Conservation (phyloP, 2,797 vertebrate genomes). For the Pangasius macronema region DNA sequence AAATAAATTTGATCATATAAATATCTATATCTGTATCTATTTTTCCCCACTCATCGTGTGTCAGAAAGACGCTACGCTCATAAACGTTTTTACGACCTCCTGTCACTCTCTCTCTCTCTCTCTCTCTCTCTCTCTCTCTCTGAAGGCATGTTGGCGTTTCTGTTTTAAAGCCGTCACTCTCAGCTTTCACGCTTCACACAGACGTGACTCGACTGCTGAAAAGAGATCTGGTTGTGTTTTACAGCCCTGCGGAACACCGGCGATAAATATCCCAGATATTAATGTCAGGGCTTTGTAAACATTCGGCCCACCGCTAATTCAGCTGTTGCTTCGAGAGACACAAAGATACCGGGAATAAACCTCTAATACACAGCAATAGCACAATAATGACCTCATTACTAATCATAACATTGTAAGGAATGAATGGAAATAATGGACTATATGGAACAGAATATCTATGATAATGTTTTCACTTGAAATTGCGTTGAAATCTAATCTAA, state of each 20-base stretch:
- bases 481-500: not conserved
- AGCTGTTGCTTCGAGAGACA: not conserved
- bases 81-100: not conserved
- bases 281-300: constrained; percentile 38
- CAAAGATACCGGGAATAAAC: not conserved
- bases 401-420: not conserved
- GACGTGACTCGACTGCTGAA: not conserved
- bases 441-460: not conserved
- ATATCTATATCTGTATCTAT: not conserved
- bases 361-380: not conserved
- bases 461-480: not conserved
- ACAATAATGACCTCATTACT: not conserved
- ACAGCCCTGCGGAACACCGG: not conserved
- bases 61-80: not conserved
- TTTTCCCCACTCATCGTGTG: not conserved
- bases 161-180: not conserved
- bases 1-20: not conserved
- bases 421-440: not conserved
- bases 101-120: not conserved
- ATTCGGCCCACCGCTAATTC: constrained; percentile 26
- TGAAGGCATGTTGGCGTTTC: not conserved
- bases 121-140: not conserved
- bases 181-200: not conserved
- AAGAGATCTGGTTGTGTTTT: constrained; percentile 26
- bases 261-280: constrained; percentile 30